Percentiles rank a stretch among this genome's conserved stretches.
These are phyloP conservation scores for Sebastes elongatus DNA, from an alignment of 2,797 vertebrate species.

Conservation along the genomic window DNA sequence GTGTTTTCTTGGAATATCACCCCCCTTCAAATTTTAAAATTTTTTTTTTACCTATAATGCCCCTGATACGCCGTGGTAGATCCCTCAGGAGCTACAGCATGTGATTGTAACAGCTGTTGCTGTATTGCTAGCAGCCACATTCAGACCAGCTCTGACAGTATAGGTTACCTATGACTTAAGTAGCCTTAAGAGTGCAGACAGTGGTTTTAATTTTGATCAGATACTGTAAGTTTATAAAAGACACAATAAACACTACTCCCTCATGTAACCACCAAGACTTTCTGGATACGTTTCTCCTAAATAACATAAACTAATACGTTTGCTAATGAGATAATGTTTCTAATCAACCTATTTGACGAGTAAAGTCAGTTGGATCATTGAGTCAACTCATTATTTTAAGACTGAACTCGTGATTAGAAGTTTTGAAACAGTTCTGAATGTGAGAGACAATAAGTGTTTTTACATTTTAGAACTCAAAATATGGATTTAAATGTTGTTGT, in stretches of 20 bases:
- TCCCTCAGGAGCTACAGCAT: not conserved
- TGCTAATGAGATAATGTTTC: not conserved
- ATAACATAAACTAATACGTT: not conserved
- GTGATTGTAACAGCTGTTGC: not conserved
- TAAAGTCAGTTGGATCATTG: not conserved
- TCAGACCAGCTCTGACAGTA: not conserved
- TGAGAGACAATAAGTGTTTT: not conserved
- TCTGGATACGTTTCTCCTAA: not conserved
- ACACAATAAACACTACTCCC: not conserved
- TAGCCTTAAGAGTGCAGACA: not conserved
- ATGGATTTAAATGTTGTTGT: not conserved
- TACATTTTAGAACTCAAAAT: not conserved
- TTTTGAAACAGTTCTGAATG: not conserved
- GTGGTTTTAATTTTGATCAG: not conserved
- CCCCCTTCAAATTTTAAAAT: no score
- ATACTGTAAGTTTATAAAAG: not conserved
- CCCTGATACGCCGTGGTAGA: no score
- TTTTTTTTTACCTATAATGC: no score
- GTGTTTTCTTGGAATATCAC: no score
- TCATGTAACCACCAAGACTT: not conserved
- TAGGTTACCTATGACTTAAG: not conserved
- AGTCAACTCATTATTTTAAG: not conserved
- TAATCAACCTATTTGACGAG: not conserved
- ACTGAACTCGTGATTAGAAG: not conserved
- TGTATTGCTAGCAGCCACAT: not conserved